phyloP scores from a whole-genome alignment of 2,888 invertebrate genomes.

The Dichetophora obliterata region DNA sequence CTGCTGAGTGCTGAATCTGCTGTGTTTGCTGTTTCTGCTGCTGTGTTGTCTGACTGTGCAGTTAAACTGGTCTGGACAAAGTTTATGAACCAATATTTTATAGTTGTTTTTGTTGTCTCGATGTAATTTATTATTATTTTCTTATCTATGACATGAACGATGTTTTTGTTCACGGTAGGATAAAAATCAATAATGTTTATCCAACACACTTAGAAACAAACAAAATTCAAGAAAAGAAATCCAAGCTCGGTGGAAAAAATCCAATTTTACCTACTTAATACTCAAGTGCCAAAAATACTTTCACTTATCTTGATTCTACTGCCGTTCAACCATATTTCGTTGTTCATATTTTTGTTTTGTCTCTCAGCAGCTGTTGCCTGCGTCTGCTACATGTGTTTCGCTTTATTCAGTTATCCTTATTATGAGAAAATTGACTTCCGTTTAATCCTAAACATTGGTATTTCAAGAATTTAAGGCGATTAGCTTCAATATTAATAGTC shows the following conservation, averaged over 20 bases:
- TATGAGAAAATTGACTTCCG: constrained; percentile 51
- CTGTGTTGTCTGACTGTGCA: not conserved
- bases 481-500: constrained; percentile 48
- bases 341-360: not conserved
- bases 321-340: not conserved
- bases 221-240: too few relatives aligned
- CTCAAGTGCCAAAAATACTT: not conserved
- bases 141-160: not conserved
- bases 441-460: constrained; percentile 44
- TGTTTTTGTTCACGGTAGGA: not conserved
- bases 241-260: too few relatives aligned
- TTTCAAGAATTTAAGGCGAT: constrained; percentile 50
- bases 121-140: not conserved
- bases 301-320: not conserved
- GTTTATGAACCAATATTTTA: not conserved
- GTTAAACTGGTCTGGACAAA: not conserved
- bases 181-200: too few relatives aligned
- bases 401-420: constrained; percentile 39
- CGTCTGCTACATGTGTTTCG: not conserved
- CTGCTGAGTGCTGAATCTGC: constrained; percentile 6
- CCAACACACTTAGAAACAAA: too few relatives aligned
- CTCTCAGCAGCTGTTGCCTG: not conserved
- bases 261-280: not conserved
- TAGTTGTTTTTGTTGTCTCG: not conserved
- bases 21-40: not conserved